phyloP scores from a whole-genome alignment of 2,113 vertebrate genomes.

The Cavia porcellus region DNA sequence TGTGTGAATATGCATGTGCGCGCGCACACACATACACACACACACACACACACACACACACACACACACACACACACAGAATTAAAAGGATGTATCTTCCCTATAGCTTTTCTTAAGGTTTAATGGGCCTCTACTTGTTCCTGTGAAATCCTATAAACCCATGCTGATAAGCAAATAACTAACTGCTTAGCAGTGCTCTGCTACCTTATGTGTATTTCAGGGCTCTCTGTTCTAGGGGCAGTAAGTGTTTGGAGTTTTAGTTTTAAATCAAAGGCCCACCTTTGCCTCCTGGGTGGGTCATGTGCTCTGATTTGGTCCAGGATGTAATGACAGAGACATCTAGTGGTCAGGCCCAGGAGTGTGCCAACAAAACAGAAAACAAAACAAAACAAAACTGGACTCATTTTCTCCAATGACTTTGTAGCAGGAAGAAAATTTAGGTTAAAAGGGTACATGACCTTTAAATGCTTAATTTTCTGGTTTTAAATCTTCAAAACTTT shows the following conservation, averaged over 20 bases:
- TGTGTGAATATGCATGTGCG: neutral
- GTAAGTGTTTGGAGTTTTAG: neutral
- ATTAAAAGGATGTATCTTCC: neutral
- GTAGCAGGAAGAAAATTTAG: neutral
- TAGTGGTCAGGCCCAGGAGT: conserved; percentile 62
- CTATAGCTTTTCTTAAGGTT: conserved; percentile 11
- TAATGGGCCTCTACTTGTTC: neutral
- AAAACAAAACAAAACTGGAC: neutral
- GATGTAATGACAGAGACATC: conserved; percentile 78
- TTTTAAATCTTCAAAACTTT: neutral
- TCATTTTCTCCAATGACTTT: neutral
- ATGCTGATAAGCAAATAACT: neutral
- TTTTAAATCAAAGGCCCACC: neutral
- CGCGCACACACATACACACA: neutral
- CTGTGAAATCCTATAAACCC: conserved; percentile 38
- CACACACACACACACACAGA: neutral
- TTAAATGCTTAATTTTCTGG: neutral
- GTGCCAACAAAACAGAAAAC: neutral
- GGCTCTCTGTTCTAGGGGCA: neutral
- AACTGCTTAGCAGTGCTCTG: neutral
- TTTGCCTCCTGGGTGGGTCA: neutral
- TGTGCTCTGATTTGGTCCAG: neutral
- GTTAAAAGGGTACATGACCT: neutral
- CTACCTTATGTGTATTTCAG: neutral
- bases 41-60: neutral